A percentile compares a stretch with the other conserved stretches of the same genome.
phyloP scores from a whole-genome alignment of 2,113 vertebrate genomes.

The Puntigrus tetrazona region DNA sequence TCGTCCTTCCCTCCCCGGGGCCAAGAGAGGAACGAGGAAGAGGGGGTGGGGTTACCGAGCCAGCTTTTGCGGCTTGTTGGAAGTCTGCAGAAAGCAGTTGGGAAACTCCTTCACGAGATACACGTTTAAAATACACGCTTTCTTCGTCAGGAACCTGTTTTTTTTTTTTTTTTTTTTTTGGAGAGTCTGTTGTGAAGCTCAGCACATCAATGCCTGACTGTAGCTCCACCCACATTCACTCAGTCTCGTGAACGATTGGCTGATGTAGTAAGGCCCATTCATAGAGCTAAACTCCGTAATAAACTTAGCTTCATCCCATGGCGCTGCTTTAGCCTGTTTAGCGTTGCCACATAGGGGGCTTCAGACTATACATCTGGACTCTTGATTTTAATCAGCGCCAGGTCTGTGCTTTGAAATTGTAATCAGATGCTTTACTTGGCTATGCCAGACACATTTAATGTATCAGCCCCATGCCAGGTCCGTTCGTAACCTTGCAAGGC shows the following conservation, averaged over 20 bases:
- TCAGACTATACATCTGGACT: conserved; percentile 59
- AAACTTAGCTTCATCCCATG: conserved; percentile 60
- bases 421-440: conserved; percentile 69
- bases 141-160: conserved; percentile 64
- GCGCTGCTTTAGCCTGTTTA: conserved; percentile 55
- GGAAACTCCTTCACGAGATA: conserved; percentile 78
- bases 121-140: conserved; percentile 62
- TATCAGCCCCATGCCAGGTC: conserved; percentile 59
- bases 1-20: conserved; percentile 92
- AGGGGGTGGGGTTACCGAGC: conserved; percentile 83
- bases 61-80: conserved; percentile 85
- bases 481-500: conserved; percentile 57
- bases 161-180: too few species aligned
- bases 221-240: conserved; percentile 10
- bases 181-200: conserved; percentile 17
- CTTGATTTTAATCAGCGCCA: conserved; percentile 67
- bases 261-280: conserved; percentile 46
- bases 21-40: conserved; percentile 80
- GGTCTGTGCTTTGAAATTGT: conserved; percentile 69
- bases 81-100: conserved; percentile 76
- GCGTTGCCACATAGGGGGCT: conserved; percentile 52
- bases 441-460: conserved; percentile 64
- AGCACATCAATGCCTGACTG: conserved; percentile 14
- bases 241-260: conserved; percentile 48
- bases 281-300: conserved; percentile 50